Evolutionary conservation across 2,888 invertebrate species (phyloP), one percentile per base, ranked within the genome.

Genomic region (Clanis bilineata): DNA sequence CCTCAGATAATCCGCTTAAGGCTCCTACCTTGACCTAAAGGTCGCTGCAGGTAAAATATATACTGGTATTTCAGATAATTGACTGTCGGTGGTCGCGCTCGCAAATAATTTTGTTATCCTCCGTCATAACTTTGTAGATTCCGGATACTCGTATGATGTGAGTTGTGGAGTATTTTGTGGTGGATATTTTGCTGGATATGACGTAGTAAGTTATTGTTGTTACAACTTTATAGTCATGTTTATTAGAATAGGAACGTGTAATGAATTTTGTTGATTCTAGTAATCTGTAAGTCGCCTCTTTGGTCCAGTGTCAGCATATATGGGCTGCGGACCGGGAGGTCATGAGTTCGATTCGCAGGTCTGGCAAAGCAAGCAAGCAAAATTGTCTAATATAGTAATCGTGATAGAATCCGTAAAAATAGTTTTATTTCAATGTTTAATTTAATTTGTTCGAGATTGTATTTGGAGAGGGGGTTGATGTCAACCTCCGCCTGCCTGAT

Each of bases 1-100:
- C 60, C 68, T 51, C 64, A 76, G 66, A 72, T 85, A 85, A 83
- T 71, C 67, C 57, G 71, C 73, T 83, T 77, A 79, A 62, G 15
- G 51, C n/a, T 56, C 41, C 38, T 41, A 67, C 78, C 77, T 73
- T 79, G 77, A 73, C 74, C 76, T 39, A 62, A 15, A 59, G 59
- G 10, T 36, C 15, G 18, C 15, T 12, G 25, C 18, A 25, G 41
- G 39, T n/a, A 15, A 39, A 28, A 15, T 57, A 21, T 21, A 32
- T 23, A 21, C 15, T 36, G 22, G 57, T 61, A 63, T 60, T 56
- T 64, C 38, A 56, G 41, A 55, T 65, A 64, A 64, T 63, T 63
- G 62, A 58, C 59, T 58, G 44, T 58, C 58, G 45, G 41, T 56
- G 39, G 45, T 1, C 51, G 43, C 59, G 57, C 22, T 62, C 39